phyloP scores from a whole-genome alignment of 1,140 invertebrate species.

The Muscidifurax raptorellus region DNA sequence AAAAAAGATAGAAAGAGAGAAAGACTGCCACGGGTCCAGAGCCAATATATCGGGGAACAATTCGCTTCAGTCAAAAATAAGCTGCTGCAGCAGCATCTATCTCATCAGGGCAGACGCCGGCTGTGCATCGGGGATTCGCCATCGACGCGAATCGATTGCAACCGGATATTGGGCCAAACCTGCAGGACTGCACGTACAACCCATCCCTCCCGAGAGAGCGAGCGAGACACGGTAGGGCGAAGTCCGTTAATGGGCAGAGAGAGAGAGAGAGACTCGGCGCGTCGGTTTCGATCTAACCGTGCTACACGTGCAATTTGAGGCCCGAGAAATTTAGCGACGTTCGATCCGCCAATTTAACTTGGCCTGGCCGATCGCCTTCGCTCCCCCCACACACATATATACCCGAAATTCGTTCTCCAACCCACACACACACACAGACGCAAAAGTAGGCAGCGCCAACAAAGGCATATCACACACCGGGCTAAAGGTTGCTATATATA shows the following conservation, averaged over 20 bases:
- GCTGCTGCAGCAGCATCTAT: not conserved
- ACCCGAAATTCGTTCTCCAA: not conserved
- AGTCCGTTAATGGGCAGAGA: slow-evolving; percentile 1
- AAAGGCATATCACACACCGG: not conserved
- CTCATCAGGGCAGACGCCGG: not conserved
- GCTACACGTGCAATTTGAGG: slow-evolving; percentile 49
- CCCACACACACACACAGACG: not conserved
- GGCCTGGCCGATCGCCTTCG: slow-evolving; percentile 34
- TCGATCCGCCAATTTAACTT: slow-evolving; percentile 53
- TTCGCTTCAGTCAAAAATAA: not conserved
- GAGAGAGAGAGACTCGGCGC: not conserved
- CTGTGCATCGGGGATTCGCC: slow-evolving; percentile 14
- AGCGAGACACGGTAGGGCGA: slow-evolving; percentile 1
- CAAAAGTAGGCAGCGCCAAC: not conserved
- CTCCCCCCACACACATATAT: not conserved
- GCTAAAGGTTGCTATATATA: not conserved
- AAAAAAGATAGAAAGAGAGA: too few relatives aligned
- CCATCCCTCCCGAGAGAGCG: not conserved
- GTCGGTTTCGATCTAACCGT: slow-evolving; percentile 42
- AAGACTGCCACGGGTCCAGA: too few relatives aligned
- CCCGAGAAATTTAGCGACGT: slow-evolving; percentile 48
- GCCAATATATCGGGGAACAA: not conserved
- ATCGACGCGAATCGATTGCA: slow-evolving; percentile 39
- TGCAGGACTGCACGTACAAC: not conserved
- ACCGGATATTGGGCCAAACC: slow-evolving; percentile 42